These are phyloP conservation scores for Morone chrysops DNA, from an alignment of 2,113 vertebrate species.

Conservation along the genomic window DNA sequence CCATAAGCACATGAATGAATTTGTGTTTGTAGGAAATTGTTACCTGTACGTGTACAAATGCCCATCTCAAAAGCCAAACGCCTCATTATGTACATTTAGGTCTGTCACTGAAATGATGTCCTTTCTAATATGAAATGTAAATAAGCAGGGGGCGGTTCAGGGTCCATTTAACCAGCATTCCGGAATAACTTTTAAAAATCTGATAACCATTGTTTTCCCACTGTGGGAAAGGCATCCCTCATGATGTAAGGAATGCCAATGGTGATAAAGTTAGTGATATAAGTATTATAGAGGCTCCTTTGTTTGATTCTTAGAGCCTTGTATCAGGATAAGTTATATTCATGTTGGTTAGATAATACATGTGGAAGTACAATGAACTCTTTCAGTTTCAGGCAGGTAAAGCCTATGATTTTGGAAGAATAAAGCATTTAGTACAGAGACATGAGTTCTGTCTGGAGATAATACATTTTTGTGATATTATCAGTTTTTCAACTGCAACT, in stretches of 20 bases:
- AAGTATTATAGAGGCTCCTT: conserved; percentile 66
- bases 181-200: conserved; percentile 54
- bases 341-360: conserved; percentile 64
- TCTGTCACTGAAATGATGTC: background rate
- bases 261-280: conserved; percentile 69
- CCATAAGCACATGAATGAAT: background rate
- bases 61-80: background rate
- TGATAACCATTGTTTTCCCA: conserved; percentile 69
- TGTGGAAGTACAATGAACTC: conserved; percentile 52
- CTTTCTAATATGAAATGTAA: conserved; percentile 14
- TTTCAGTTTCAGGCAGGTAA: conserved; percentile 61
- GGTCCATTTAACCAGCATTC: conserved; percentile 51
- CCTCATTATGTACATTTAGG: background rate
- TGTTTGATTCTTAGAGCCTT: conserved; percentile 55
- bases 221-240: conserved; percentile 61
- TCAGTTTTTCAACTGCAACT: background rate
- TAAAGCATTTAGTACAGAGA: conserved; percentile 4
- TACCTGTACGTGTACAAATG: background rate
- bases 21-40: background rate
- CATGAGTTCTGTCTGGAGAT: background rate
- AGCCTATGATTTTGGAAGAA: conserved; percentile 17
- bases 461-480: conserved; percentile 20
- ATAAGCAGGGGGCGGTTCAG: conserved; percentile 15
- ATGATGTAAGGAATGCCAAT: conserved; percentile 62
- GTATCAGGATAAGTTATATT: conserved; percentile 57